Evolutionary conservation across 53 echinoderm and acorn worm genomes (phyloP).

Genomic region (Temnopleurus reevesii): DNA sequence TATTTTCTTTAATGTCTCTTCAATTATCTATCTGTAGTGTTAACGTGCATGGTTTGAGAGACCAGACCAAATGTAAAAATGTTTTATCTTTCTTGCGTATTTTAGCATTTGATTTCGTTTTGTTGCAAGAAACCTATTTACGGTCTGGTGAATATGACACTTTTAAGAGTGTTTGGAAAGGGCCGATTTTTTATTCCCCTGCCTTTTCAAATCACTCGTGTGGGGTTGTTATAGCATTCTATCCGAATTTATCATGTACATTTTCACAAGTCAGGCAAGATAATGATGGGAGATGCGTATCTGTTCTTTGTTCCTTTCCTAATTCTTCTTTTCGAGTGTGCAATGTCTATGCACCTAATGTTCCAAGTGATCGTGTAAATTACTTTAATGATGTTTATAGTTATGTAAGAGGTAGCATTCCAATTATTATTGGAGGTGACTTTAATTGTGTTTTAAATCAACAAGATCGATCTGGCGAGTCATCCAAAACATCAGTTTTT

Average conservation of each 20-base stretch:
- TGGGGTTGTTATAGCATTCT: not conserved
- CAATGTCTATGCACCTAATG: constrained; percentile 21
- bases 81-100: not conserved
- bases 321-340: constrained; percentile 13
- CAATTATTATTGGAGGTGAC: constrained; percentile 19
- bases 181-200: constrained; percentile 4
- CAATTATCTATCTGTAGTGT: not conserved
- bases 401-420: not conserved
- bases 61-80: not conserved
- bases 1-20: not conserved
- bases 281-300: not conserved
- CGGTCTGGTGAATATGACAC: not conserved
- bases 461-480: too few species aligned
- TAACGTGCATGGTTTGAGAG: constrained; percentile 17
- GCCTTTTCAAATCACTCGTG: not conserved
- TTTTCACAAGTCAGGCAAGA: constrained; percentile 17
- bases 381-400: not conserved
- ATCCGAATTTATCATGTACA: not conserved
- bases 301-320: constrained; percentile 23
- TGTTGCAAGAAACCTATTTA: constrained; percentile 30
- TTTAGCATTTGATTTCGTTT: constrained; percentile 36
- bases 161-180: constrained; percentile 35
- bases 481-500: too few species aligned
- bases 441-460: too few species aligned
- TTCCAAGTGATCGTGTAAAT: not conserved